Evolutionary conservation across 1,140 invertebrate species (phyloP).

Genomic region (Caenorhabditis inopinata): DNA sequence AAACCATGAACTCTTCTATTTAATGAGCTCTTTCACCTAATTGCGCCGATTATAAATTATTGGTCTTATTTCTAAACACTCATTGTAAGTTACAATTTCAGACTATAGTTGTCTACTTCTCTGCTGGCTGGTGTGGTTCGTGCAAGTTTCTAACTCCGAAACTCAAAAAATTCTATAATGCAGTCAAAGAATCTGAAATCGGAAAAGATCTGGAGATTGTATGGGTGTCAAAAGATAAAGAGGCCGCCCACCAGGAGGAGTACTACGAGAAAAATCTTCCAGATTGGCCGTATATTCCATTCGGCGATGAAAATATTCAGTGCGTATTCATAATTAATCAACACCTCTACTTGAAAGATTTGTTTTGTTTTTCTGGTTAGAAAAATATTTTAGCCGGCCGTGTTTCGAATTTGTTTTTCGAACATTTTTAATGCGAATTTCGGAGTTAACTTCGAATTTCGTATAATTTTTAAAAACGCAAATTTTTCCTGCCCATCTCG

Average conservation of each 20-base stretch:
- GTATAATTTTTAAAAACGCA: no score
- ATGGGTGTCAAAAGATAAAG: conserved; percentile 48
- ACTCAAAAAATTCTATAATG: conserved; percentile 44
- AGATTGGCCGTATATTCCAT: conserved; percentile 47
- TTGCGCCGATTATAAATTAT: no score
- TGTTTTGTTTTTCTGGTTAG: no score
- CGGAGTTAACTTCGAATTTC: no score
- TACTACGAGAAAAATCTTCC: conserved; percentile 45
- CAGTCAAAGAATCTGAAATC: conserved; percentile 26
- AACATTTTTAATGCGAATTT: no score
- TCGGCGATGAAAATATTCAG: conserved; percentile 39
- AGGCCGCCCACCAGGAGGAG: conserved; percentile 40
- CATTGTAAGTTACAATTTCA: not conserved
- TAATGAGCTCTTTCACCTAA: no score
- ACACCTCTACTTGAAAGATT: not conserved
- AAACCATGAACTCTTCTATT: no score
- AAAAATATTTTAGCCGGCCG: no score
- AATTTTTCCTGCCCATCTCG: no score
- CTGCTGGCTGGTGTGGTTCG: conserved; percentile 48
- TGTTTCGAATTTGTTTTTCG: no score
- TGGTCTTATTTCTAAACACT: conserved; percentile 9
- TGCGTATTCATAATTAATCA: not conserved
- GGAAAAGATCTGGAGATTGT: conserved; percentile 45
- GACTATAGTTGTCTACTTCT: conserved; percentile 47
- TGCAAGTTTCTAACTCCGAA: conserved; percentile 38